These are phyloP conservation scores for Mirounga angustirostris DNA, from an alignment of 2,113 vertebrate genomes.

Conservation along the genomic window DNA sequence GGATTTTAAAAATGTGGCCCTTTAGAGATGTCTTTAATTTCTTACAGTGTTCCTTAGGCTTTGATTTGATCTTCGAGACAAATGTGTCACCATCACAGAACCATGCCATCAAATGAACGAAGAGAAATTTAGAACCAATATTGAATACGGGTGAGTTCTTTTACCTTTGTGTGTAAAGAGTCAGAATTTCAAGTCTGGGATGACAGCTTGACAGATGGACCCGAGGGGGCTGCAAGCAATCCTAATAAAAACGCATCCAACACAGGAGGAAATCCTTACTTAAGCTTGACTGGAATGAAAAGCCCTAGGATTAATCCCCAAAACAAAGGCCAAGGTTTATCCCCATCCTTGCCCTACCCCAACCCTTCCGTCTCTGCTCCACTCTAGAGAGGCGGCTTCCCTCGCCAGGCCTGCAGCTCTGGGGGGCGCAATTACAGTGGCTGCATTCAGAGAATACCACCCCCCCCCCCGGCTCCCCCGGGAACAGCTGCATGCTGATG, in stretches of 20 bases:
- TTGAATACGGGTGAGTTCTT: not conserved
- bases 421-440: not conserved
- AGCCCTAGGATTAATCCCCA: not conserved
- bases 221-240: not conserved
- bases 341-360: not conserved
- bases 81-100: not conserved
- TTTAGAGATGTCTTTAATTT: not conserved
- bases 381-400: too few species aligned
- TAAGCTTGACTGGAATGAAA: conserved; percentile 9
- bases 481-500: not conserved
- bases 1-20: not conserved
- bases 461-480: not conserved
- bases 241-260: not conserved
- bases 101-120: not conserved
- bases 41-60: not conserved
- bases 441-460: not conserved
- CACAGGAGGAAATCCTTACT: not conserved
- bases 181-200: conserved; percentile 7
- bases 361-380: not conserved
- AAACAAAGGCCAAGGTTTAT: not conserved
- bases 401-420: not conserved
- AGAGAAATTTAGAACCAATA: not conserved
- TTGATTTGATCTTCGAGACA: conserved; percentile 25
- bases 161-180: not conserved
- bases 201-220: not conserved